Conservation (phyloP, 2,797 vertebrate genomes). For the Dicrostonyx torquatus region DNA sequence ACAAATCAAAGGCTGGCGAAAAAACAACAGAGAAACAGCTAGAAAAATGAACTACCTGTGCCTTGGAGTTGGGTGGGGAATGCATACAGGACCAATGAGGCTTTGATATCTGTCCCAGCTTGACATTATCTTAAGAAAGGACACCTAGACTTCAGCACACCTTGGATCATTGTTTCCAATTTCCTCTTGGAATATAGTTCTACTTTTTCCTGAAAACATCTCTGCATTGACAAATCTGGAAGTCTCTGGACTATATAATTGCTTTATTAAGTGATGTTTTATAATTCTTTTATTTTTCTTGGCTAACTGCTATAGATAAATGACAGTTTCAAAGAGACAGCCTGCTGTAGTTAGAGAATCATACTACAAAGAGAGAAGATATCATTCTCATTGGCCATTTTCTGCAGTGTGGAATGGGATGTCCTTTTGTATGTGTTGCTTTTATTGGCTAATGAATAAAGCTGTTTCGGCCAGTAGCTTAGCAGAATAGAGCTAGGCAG, state of each 20-base stretch:
- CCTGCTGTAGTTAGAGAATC: neutral
- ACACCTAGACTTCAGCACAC: neutral
- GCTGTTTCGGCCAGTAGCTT: too few relatives aligned
- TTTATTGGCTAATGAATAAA: too few relatives aligned
- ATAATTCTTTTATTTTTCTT: slow-evolving; percentile 1
- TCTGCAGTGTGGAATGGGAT: too few relatives aligned
- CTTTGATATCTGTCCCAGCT: neutral
- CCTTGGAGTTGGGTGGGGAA: neutral
- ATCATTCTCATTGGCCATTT: neutral
- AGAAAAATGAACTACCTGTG: neutral
- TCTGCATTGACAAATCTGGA: neutral
- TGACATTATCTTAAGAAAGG: neutral
- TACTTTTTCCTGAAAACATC: slow-evolving; percentile 26
- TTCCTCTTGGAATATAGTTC: neutral
- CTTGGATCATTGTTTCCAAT: neutral
- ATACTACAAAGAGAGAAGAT: neutral
- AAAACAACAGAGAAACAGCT: neutral
- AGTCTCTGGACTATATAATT: neutral
- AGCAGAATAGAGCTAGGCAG: too few relatives aligned
- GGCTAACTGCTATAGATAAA: neutral
- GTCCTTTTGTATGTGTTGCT: too few relatives aligned
- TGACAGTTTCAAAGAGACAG: slow-evolving; percentile 25
- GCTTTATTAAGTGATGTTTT: neutral
- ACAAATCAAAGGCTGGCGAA: neutral
- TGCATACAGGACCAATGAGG: neutral